Base-by-base conservation (phyloP, 2,888 invertebrate species). In the Philonicus albiceps region DNA sequence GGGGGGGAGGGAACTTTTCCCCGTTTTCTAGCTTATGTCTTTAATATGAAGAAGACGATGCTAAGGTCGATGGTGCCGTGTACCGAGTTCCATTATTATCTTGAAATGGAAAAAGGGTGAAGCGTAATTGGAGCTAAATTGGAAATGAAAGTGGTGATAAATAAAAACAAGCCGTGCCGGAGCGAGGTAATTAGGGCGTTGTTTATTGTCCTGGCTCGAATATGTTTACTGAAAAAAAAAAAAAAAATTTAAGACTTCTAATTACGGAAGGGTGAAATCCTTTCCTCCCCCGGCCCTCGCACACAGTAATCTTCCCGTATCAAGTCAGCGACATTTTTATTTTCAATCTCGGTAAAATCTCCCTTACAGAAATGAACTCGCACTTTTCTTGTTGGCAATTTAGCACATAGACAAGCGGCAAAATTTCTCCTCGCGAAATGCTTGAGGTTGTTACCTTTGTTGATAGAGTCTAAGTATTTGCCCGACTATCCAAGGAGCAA, bases 131-230 rank as follows among this genome's bases (percentile, higher is more conserved):
- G 74, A 85, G 74, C 85, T 85, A 85, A 85, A 85, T 85, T 85
- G 85, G 85, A 85, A 85, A 85, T 74, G 85, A 74, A 85, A 85
- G 85, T 85, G 85, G 85, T 64, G 74, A 85, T 85, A 85, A 85
- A 85, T 83, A 83, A 83, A 85, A 85, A 85, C 31, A 85, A 43
- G 74, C 37, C 27, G n/a, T 74, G 74, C 74, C 49, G 11, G 6
- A 64, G 83, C 31, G 84, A 37, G 64, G 37, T 85, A 85, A 85
- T 85, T 85, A 85, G 85, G 74, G 64, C 34, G 37, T 83, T 83
- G 64, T 83, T 64, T 37, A 83, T 64, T 83, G 64, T 64, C 30
- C 40, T n/a, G 22, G 30, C 53, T 80, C 31, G 40, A 80, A 80
- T 80, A 31, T 80, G 49, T 80, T 80, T 74, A 74, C 74, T 37